These are phyloP conservation scores for Alaudala cheleensis DNA, from an alignment of 2,113 vertebrate species.

Conservation along the genomic window DNA sequence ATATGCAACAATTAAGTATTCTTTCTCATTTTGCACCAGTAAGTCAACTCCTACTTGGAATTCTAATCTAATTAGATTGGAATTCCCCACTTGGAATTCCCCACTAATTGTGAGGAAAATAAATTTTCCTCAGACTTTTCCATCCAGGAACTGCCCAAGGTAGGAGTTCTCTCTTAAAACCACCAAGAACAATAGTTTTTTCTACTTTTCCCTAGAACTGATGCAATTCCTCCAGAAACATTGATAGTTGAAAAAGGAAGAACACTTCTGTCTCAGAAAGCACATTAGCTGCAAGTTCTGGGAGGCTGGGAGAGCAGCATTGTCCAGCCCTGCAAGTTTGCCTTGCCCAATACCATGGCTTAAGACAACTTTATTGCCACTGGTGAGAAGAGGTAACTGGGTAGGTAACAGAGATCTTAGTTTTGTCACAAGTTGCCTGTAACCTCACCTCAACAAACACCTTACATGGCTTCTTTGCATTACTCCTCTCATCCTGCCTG, in stretches of 20 bases:
- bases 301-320: background rate
- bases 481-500: background rate
- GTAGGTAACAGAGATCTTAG: background rate
- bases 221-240: background rate
- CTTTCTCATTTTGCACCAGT: background rate
- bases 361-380: background rate
- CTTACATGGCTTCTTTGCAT: fast-evolving
- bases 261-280: background rate
- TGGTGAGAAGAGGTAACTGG: background rate
- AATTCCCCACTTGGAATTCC: too few species aligned
- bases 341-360: background rate
- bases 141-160: background rate
- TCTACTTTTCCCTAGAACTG: background rate
- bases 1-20: background rate
- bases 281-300: fast-evolving
- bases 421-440: background rate
- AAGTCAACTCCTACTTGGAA: background rate
- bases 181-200: background rate
- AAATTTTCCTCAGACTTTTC: background rate
- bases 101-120: background rate
- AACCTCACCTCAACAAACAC: background rate
- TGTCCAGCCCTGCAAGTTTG: fast-evolving
- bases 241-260: background rate
- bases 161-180: background rate
- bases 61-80: too few species aligned